phyloP scores from a whole-genome alignment of 1,140 invertebrate species.

The Eupeodes corollae region DNA sequence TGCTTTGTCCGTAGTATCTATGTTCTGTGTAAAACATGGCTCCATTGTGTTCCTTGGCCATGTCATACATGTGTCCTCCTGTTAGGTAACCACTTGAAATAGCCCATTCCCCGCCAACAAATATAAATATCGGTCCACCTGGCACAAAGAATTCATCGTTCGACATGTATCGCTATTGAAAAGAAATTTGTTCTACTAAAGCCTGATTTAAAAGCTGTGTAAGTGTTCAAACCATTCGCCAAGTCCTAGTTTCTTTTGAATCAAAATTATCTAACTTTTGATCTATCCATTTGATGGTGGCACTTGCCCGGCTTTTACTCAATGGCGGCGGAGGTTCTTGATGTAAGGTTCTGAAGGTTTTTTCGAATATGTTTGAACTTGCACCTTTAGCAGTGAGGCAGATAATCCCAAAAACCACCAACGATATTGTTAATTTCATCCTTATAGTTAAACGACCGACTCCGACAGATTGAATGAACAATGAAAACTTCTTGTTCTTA shows the following conservation, averaged over 20 bases:
- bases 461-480: no score
- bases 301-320: conserved; percentile 1
- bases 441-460: no score
- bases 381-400: no score
- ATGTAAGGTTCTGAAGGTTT: conserved; percentile 15
- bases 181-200: conserved; percentile 30
- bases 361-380: not conserved
- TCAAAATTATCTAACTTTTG: conserved; percentile 58
- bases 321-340: conserved; percentile 19
- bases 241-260: conserved; percentile 47
- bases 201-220: not conserved
- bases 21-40: conserved; percentile 62
- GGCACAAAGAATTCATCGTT: conserved; percentile 50
- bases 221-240: conserved; percentile 43
- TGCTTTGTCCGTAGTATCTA: conserved; percentile 68
- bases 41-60: conserved; percentile 53
- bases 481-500: no score
- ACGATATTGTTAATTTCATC: no score
- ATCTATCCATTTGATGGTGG: conserved; percentile 22
- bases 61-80: conserved; percentile 45
- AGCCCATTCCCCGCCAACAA: conserved; percentile 58
- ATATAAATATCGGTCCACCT: conserved; percentile 40
- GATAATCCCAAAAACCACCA: no score
- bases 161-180: conserved; percentile 38
- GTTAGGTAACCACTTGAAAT: conserved; percentile 42